These are phyloP conservation scores for Patella caerulea DNA, from an alignment of 2,888 invertebrate genomes.

Conservation along the genomic window DNA sequence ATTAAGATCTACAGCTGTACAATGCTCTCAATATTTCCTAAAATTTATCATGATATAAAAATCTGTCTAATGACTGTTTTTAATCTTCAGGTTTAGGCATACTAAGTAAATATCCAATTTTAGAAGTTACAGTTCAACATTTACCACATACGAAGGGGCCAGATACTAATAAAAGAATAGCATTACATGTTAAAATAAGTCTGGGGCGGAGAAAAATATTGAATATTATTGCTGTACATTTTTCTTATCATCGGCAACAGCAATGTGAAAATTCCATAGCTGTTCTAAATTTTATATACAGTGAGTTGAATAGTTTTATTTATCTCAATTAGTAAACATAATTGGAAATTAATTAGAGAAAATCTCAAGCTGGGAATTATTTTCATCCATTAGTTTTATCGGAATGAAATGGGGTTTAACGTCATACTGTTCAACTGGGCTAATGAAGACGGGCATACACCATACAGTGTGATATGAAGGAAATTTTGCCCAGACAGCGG, in stretches of 20 bases:
- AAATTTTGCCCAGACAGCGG: no score
- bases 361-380: no score
- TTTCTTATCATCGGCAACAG: constrained; percentile 62
- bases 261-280: constrained; percentile 62
- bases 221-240: constrained; percentile 54
- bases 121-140: constrained; percentile 37
- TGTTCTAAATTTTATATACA: constrained; percentile 45
- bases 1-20: no score
- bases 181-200: constrained; percentile 48
- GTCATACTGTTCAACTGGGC: no score
- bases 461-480: no score
- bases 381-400: no score
- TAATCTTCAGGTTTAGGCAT: constrained; percentile 55
- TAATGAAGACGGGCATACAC: no score
- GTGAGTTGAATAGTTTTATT: constrained; percentile 32
- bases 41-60: background rate
- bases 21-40: background rate
- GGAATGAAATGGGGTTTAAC: no score
- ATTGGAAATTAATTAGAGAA: no score
- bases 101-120: constrained; percentile 55
- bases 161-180: constrained; percentile 59
- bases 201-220: constrained; percentile 31
- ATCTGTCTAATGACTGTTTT: background rate
- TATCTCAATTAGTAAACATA: no score
- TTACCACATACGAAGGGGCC: constrained; percentile 45